phyloP scores from a whole-genome alignment of 2,797 vertebrate genomes.

The Manis pentadactyla region DNA sequence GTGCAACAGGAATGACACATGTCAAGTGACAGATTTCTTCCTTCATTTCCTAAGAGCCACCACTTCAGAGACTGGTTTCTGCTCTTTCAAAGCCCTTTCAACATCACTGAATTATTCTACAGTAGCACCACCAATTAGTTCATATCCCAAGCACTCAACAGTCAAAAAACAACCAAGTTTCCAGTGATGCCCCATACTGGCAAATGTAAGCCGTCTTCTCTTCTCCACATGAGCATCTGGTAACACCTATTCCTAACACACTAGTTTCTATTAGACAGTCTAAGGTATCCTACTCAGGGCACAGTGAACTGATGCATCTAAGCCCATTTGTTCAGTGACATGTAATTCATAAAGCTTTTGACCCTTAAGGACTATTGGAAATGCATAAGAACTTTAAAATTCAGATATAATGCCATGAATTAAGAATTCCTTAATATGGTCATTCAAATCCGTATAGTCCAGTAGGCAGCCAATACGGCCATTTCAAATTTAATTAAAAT shows the following conservation, averaged over 20 bases:
- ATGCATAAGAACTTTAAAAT: not conserved
- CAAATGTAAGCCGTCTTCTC: not conserved
- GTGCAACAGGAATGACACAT: not conserved
- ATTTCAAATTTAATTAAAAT: not conserved
- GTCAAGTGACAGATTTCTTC: not conserved
- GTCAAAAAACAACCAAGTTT: not conserved
- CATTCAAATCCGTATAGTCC: not conserved
- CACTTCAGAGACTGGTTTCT: not conserved
- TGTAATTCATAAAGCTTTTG: not conserved
- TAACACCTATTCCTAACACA: not conserved
- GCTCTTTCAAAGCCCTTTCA: not conserved
- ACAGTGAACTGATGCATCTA: not conserved
- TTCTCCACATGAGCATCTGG: not conserved
- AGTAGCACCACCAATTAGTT: not conserved
- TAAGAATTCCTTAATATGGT: not conserved
- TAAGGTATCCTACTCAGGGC: not conserved
- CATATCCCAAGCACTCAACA: not conserved
- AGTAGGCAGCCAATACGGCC: not conserved
- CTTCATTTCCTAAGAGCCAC: not conserved
- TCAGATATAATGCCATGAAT: not conserved
- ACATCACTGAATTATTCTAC: not conserved
- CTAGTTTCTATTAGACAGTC: not conserved
- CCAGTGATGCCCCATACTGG: not conserved
- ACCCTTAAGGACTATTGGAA: not conserved
- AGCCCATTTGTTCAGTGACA: too few relatives aligned